Conservation (phyloP, 2,113 vertebrate genomes). For the Dolichotis patagonum region DNA sequence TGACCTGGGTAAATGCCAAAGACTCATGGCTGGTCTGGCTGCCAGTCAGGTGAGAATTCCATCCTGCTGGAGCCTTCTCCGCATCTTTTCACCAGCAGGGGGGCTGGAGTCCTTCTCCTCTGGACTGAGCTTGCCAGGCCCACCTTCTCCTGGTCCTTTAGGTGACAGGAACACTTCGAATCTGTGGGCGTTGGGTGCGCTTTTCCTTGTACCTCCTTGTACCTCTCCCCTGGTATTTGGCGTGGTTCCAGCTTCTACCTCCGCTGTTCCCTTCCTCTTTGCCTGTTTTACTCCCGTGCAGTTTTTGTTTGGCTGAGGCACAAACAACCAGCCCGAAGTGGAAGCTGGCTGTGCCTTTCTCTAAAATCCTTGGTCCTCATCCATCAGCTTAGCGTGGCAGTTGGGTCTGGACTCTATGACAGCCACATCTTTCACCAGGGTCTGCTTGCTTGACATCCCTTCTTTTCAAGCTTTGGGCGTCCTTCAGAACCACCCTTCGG, state of each 20-base stretch:
- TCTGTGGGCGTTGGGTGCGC: not conserved
- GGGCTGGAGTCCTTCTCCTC: not conserved
- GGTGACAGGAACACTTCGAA: not conserved
- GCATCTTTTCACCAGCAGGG: not conserved
- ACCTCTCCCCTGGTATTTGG: not conserved
- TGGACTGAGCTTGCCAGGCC: not conserved
- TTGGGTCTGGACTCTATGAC: not conserved
- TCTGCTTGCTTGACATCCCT: constrained; percentile 1
- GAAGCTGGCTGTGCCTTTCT: not conserved
- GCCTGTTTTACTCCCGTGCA: not conserved
- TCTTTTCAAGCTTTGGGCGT: constrained; percentile 45
- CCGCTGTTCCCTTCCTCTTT: not conserved
- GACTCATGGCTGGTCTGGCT: not conserved
- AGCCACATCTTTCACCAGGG: constrained; percentile 26
- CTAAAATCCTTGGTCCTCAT: not conserved
- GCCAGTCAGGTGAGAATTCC: not conserved
- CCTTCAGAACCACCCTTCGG: constrained; percentile 9
- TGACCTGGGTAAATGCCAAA: constrained; percentile 6
- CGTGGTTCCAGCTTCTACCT: not conserved
- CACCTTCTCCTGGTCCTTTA: not conserved
- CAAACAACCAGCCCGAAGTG: not conserved
- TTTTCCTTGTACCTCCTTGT: not conserved
- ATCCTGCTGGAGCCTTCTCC: not conserved
- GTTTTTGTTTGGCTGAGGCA: constrained; percentile 3
- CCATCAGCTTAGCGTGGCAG: not conserved